Conservation (phyloP, 2,888 invertebrate genomes). For the Pseudococcus viburni region DNA sequence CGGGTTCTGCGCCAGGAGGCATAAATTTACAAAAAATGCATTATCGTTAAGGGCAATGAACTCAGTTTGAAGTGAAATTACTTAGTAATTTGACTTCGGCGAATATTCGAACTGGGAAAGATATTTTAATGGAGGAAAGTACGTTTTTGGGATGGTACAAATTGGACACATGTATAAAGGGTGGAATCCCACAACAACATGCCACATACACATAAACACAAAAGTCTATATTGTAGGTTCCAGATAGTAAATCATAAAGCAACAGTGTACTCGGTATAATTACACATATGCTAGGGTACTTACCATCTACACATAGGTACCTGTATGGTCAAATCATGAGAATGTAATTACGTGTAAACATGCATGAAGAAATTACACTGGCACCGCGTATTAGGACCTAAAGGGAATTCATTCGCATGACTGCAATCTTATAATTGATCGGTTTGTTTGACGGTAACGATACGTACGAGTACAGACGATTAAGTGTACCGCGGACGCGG, state of each 20-base stretch:
- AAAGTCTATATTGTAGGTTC: background rate
- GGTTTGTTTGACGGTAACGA: constrained; percentile 44
- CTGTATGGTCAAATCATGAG: background rate
- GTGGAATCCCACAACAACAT: background rate
- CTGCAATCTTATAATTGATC: constrained; percentile 42
- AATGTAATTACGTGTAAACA: constrained; percentile 11
- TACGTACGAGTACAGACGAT: background rate
- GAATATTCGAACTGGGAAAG: background rate
- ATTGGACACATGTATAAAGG: too few relatives aligned
- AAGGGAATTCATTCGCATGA: constrained; percentile 27
- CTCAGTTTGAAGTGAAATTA: background rate
- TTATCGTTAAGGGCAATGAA: background rate
- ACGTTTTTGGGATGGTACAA: too few relatives aligned
- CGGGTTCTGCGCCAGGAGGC: background rate
- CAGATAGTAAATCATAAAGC: background rate
- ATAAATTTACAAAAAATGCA: background rate
- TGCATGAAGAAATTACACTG: constrained; percentile 17
- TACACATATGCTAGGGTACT: background rate
- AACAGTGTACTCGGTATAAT: background rate
- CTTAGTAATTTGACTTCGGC: background rate
- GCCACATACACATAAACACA: background rate
- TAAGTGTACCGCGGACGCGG: background rate
- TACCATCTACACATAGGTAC: background rate
- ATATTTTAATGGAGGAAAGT: too few relatives aligned
- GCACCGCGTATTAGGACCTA: background rate